These are phyloP conservation scores for Malurus elegans DNA, from an alignment of 2,113 vertebrate species.

Conservation along the genomic window DNA sequence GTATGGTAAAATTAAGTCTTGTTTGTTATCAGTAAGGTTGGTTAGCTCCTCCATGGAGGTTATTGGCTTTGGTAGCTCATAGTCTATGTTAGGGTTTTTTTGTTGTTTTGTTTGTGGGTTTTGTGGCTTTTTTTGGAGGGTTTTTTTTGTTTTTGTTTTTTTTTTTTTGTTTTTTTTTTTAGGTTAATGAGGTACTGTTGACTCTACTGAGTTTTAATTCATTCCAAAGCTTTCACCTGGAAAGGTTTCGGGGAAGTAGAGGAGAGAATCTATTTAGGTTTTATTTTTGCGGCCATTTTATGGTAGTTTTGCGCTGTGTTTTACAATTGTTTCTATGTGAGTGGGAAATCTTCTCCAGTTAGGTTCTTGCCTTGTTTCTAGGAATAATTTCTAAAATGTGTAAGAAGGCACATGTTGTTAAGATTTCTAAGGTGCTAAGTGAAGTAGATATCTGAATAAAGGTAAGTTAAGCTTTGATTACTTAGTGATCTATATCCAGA, in stretches of 20 bases:
- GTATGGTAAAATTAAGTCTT: not conserved
- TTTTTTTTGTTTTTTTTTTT: not conserved
- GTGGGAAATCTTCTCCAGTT: not conserved
- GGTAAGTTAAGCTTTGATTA: constrained; percentile 25
- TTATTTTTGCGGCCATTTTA: not conserved
- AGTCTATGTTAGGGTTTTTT: not conserved
- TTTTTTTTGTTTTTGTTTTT: not conserved
- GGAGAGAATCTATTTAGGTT: not conserved
- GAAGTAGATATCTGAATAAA: not conserved
- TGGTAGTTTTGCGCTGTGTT: not conserved
- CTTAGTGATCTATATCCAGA: not conserved
- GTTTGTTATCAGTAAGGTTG: not conserved
- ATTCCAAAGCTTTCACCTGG: not conserved
- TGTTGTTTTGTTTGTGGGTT: not conserved
- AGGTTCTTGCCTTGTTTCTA: not conserved
- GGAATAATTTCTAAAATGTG: not conserved
- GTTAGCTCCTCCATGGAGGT: not conserved
- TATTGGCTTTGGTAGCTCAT: not conserved
- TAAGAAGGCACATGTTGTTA: not conserved
- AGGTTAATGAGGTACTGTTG: not conserved
- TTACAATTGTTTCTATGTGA: not conserved
- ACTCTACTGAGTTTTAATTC: not conserved
- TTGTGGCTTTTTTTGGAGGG: not conserved
- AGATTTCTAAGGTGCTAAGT: not conserved
- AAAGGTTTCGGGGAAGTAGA: not conserved